phyloP scores from a whole-genome alignment of 2,797 vertebrate species.

The Neostethus bicornis region DNA sequence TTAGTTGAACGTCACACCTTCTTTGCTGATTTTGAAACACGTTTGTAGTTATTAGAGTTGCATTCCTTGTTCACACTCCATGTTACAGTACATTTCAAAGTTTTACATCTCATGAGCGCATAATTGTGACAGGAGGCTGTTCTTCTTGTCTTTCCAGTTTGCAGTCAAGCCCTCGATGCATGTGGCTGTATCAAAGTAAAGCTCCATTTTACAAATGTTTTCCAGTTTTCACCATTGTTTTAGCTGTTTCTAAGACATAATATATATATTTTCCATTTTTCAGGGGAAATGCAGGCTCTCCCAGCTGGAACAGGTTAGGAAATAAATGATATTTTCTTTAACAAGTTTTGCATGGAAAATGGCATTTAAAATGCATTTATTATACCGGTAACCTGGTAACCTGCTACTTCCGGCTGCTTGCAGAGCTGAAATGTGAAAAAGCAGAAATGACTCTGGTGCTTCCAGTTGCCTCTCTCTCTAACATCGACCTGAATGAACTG shows the following conservation, averaged over 20 bases:
- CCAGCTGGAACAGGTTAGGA: conserved; percentile 73
- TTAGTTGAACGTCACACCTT: background rate
- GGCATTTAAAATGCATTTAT: background rate
- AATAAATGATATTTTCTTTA: background rate
- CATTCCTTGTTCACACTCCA: too few species aligned
- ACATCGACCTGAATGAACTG: conserved; percentile 59
- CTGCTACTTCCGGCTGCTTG: conserved; percentile 14
- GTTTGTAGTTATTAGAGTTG: too few species aligned
- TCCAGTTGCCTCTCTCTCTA: conserved; percentile 57
- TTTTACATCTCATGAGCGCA: background rate
- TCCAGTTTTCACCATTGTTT: too few species aligned
- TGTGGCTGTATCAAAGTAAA: conserved; percentile 81
- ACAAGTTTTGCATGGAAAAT: background rate
- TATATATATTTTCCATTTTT: conserved; percentile 20
- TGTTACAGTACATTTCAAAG: background rate
- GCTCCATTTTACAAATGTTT: background rate
- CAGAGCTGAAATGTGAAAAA: conserved; percentile 70
- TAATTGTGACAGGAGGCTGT: background rate
- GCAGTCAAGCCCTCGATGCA: conserved; percentile 76
- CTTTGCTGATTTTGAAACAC: too few species aligned
- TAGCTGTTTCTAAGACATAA: too few species aligned
- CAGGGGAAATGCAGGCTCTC: conserved; percentile 60
- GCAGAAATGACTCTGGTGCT: conserved; percentile 71
- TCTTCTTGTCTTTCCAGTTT: conserved; percentile 66
- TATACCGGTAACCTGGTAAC: too few species aligned